Percentiles rank a stretch among this genome's conserved stretches.
These are phyloP conservation scores for Lordiphosa fenestrarum DNA, from an alignment of 2,888 invertebrate genomes.

Conservation along the genomic window DNA sequence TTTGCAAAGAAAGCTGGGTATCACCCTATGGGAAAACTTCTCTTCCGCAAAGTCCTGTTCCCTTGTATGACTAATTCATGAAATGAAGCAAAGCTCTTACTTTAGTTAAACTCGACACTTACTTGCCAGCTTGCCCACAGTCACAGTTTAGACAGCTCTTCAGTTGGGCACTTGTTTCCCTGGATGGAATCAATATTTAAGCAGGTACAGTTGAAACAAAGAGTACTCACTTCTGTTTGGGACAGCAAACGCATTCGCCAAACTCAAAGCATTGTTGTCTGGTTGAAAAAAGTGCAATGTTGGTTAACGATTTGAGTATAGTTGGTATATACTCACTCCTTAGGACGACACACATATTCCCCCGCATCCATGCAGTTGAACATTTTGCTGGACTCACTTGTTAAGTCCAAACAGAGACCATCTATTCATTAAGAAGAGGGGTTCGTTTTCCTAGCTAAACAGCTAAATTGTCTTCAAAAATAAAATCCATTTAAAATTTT, in stretches of 20 bases:
- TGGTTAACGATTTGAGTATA: background rate
- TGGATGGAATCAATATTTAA: no score
- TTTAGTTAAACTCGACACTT: no score
- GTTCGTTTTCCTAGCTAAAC: background rate
- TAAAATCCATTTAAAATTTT: constrained; percentile 3
- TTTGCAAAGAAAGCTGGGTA: constrained; percentile 47
- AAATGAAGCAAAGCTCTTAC: no score
- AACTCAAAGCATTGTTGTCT: no score
- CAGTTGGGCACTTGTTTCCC: no score
- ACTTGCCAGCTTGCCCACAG: no score
- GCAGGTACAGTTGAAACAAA: no score
- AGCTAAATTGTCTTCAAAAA: constrained; percentile 5
- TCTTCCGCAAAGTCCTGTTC: constrained; percentile 24
- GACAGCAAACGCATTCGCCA: no score
- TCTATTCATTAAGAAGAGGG: background rate
- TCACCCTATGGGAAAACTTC: constrained; percentile 49
- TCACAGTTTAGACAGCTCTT: no score
- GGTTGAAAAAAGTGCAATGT: no score
- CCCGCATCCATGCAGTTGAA: constrained; percentile 17
- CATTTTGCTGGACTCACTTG: constrained; percentile 28
- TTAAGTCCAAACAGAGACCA: background rate
- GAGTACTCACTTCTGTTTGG: no score
- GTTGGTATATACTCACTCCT: constrained; percentile 27
- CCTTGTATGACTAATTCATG: no score
- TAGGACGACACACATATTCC: constrained; percentile 11